Evolutionary conservation across 1,140 invertebrate species (phyloP), one percentile per base, ranked within the genome.

Genomic region (Drosophila baimaii): DNA sequence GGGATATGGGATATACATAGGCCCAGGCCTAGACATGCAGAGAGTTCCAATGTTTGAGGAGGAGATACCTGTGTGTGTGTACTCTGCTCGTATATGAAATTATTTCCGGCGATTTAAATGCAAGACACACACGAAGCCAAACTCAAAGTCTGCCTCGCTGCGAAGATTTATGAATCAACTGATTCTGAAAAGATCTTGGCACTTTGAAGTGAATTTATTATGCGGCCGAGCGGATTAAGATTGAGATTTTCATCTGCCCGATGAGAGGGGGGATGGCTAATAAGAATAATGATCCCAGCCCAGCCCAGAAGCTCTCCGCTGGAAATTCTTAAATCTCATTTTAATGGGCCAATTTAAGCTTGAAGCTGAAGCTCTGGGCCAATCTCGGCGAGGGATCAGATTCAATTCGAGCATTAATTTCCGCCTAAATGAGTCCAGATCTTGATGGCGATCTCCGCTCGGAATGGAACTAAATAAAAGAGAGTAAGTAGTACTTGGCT

Each of bases 81-180:
- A 39, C 47, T 56, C n/a, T 74, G 63, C 63, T 69, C 69, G 81
- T 83, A 79, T 85, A 58, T 75, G 56, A 83, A 80, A 89, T 89
- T 89, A 89, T 89, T 89, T 89, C 84, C 84, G 84, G 84, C 81
- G 78, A 89, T 89, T 89, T 84, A 89, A 89, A 89, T 89, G 77
- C 84, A 84, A 89, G 84, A 84, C 84, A 89, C 84, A 89, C 78
- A 84, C 85, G 55, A 66, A 78, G 75, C 39, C 73, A 55, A 41
- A 65, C 43, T 37, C 76, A 65, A 73, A 82, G 72, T 66, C 82
- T 75, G 54, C 43, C 23, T 47, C 25, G 31, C 19, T 12, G 31
- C 25, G 5, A 39, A 72, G 69, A 72, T 72, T 72, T 71, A 72
- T 72, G 69, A 72, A 72, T 72, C 65, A 71, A 70, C 33, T 25